Conservation (phyloP, 2,113 vertebrate species). For the Nicator chloris region DNA sequence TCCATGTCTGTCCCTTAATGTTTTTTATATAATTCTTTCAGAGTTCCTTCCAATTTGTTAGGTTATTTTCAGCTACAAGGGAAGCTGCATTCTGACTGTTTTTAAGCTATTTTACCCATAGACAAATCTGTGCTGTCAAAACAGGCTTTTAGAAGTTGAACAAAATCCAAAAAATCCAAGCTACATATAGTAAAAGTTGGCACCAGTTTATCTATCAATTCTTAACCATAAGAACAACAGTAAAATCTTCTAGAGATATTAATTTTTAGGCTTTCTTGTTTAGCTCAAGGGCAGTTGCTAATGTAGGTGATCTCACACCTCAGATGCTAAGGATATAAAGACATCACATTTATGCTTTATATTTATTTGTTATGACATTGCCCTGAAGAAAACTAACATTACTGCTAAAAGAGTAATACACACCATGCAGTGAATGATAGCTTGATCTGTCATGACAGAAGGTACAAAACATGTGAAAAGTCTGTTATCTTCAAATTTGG, state of each 20-base stretch:
- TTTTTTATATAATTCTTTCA: background rate
- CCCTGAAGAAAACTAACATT: constrained; percentile 58
- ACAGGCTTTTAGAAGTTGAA: constrained; percentile 62
- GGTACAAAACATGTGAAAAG: constrained; percentile 33
- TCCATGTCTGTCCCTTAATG: background rate
- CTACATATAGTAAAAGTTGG: constrained; percentile 19
- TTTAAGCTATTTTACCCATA: constrained; percentile 34
- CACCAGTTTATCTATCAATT: constrained; percentile 46
- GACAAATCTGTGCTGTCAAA: constrained; percentile 59
- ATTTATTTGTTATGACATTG: constrained; percentile 65
- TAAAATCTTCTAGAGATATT: constrained; percentile 1
- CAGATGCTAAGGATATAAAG: constrained; percentile 42
- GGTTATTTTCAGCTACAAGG: background rate
- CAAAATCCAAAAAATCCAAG: constrained; percentile 22
- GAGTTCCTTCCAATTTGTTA: background rate
- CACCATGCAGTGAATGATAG: background rate
- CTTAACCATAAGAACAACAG: background rate
- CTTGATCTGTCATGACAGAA: constrained; percentile 57
- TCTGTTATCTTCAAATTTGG: constrained; percentile 28
- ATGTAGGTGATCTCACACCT: constrained; percentile 45
- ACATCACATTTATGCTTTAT: constrained; percentile 32
- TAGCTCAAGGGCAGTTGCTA: constrained; percentile 50
- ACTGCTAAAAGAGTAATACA: constrained; percentile 36
- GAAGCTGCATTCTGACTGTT: background rate
- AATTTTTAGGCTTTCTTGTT: constrained; percentile 29